Evolutionary conservation across 1,140 invertebrate genomes (phyloP).

Genomic region (Anoplolepis gracilipes): DNA sequence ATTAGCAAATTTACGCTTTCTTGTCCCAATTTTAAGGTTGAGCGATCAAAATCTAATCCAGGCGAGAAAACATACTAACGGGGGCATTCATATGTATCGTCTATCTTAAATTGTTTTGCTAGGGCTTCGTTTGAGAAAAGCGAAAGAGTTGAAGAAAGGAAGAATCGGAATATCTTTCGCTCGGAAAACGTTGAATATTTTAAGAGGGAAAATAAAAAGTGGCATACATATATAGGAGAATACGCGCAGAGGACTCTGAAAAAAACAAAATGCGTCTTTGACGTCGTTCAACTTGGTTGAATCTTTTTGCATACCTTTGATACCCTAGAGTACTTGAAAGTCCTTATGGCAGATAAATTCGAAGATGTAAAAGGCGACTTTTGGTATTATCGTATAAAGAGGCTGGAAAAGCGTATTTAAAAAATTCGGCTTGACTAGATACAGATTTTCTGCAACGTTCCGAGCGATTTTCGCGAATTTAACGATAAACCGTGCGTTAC

Average conservation of each 20-base stretch:
- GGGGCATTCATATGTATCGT: constrained; percentile 45
- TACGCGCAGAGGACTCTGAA: background rate
- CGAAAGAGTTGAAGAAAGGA: background rate
- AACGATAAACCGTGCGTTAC: background rate
- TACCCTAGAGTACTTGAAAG: constrained; percentile 10
- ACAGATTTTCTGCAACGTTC: background rate
- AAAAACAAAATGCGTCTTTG: constrained; percentile 55
- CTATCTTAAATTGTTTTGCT: constrained; percentile 45
- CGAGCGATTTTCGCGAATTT: background rate
- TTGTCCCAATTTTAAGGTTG: background rate
- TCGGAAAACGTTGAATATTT: constrained; percentile 23
- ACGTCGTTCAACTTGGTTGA: constrained; percentile 46
- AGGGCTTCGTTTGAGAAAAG: background rate
- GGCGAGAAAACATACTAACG: constrained; percentile 18
- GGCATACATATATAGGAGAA: constrained; percentile 1
- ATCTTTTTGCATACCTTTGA: constrained; percentile 46
- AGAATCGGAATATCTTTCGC: constrained; percentile 30
- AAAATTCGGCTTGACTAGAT: background rate
- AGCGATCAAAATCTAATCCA: constrained; percentile 51
- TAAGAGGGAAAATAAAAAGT: constrained; percentile 36
- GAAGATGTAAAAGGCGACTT: constrained; percentile 2
- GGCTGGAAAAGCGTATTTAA: background rate
- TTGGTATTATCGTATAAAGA: constrained; percentile 26
- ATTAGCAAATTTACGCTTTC: constrained; percentile 3
- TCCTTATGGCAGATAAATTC: background rate